A percentile compares a stretch with the other conserved stretches of the same genome.
Evolutionary conservation across 2,888 invertebrate genomes (phyloP).

Genomic region (Spilarctia lutea): DNA sequence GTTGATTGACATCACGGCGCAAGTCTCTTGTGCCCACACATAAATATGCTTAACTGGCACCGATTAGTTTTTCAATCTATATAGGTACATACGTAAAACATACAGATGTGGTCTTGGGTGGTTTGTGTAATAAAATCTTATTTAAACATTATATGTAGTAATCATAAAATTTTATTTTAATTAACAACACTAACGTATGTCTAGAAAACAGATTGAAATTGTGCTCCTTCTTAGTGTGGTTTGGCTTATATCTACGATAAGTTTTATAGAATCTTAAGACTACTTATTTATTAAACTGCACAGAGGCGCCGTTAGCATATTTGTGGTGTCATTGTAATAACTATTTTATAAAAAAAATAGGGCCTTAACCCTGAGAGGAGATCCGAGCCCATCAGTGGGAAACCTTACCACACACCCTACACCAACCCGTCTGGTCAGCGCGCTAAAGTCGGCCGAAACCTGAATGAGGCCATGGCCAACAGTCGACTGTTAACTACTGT

Average conservation of each 20-base stretch:
- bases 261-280: not conserved
- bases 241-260: not conserved
- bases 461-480: no score
- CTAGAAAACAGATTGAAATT: not conserved
- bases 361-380: no score
- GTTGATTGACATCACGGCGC: slow-evolving; percentile 62
- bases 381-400: no score
- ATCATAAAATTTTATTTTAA: not conserved
- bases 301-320: no score
- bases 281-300: no score
- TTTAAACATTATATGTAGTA: not conserved
- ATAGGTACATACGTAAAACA: slow-evolving; percentile 11
- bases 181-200: not conserved
- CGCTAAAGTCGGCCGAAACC: no score
- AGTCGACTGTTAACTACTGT: no score
- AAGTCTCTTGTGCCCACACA: slow-evolving; percentile 56
- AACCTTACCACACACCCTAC: no score
- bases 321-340: no score
- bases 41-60: slow-evolving; percentile 41
- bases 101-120: not conserved
- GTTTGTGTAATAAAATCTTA: not conserved
- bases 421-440: no score
- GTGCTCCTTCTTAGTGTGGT: not conserved
- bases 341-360: no score
- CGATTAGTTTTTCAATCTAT: slow-evolving; percentile 35